Base-by-base conservation (phyloP, 2,888 invertebrate genomes). In the Mythimna loreyi region DNA sequence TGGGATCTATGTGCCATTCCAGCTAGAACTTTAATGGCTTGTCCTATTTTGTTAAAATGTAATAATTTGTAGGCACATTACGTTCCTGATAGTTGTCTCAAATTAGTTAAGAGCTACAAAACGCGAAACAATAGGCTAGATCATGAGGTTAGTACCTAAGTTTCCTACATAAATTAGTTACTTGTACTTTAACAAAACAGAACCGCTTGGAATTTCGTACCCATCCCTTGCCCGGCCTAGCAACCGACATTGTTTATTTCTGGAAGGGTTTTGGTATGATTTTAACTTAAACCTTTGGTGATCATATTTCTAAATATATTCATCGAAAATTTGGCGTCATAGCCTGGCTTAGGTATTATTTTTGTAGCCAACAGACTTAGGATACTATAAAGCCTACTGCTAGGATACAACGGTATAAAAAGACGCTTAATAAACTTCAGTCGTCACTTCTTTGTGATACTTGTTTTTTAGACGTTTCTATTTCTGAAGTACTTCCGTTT, bases 281-380 rank as follows among this genome's bases (percentile, higher is more conserved):
- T 62, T 56, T 43, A 19, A 21, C 21, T 21, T 21, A 59, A 11
- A 40, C 40, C 28, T 43, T 19, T 21, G 2, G 58, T 52, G 53
- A 52, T 19, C 36, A 33, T 9, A 33, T 8, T 47, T 63, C 64
- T 49, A 40, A 19, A 21, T 19, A 36, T 36, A 49, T 21, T 28
- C 47, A 11, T 11, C 16, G 16, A 49, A 70, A 40, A 25, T 65
- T 19, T 28, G 13, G 47, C 45, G 21, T 67, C 23, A 23, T 9
- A 0, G 23, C 23, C 49, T 16, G 13, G 6, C 6, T 16, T 6
- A 28, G 28, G 28, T 28, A 8, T 6, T 49, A 49, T 49, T 21
- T 47, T 47, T 21, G 11, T 43, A 19, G 16, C 4, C 36, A 36
- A 13, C 13, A 40, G 16, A 19, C 40, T 40, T 16, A 19, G 6